Conservation (phyloP, 2,888 invertebrate genomes). For the Thera britannica region DNA sequence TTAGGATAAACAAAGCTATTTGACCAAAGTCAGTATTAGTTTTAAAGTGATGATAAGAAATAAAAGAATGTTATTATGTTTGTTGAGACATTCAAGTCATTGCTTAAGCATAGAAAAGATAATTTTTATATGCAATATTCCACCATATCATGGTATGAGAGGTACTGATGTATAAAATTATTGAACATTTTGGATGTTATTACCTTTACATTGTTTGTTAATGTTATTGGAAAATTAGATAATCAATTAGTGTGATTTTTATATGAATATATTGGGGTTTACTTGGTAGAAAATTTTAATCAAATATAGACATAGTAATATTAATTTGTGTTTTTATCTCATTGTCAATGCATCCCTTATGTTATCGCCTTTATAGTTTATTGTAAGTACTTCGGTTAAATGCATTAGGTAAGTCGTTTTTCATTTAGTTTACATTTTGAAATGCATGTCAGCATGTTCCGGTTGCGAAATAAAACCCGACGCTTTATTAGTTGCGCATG, state of each 20-base stretch:
- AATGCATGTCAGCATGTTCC: conserved; percentile 68
- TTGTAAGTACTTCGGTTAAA: conserved; percentile 41
- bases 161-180: conserved; percentile 67
- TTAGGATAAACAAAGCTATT: conserved; percentile 83
- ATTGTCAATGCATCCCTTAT: conserved; percentile 45
- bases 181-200: conserved; percentile 65
- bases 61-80: conserved; percentile 66
- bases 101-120: conserved; percentile 64
- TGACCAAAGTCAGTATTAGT: conserved; percentile 86
- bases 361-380: conserved; percentile 39
- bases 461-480: conserved; percentile 47
- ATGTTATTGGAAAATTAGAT: conserved; percentile 80
- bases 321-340: conserved; percentile 55
- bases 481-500: conserved; percentile 67
- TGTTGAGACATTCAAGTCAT: conserved; percentile 72
- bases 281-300: conserved; percentile 83
- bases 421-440: conserved; percentile 41
- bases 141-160: conserved; percentile 74
- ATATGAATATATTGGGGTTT: conserved; percentile 85
- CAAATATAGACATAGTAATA: conserved; percentile 75
- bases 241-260: conserved; percentile 82
- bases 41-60: conserved; percentile 73
- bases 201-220: conserved; percentile 79
- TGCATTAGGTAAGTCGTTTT: conserved; percentile 66
- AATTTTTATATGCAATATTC: conserved; percentile 71